phyloP scores from a whole-genome alignment of 2,797 vertebrate species.

The Sphenodon punctatus region DNA sequence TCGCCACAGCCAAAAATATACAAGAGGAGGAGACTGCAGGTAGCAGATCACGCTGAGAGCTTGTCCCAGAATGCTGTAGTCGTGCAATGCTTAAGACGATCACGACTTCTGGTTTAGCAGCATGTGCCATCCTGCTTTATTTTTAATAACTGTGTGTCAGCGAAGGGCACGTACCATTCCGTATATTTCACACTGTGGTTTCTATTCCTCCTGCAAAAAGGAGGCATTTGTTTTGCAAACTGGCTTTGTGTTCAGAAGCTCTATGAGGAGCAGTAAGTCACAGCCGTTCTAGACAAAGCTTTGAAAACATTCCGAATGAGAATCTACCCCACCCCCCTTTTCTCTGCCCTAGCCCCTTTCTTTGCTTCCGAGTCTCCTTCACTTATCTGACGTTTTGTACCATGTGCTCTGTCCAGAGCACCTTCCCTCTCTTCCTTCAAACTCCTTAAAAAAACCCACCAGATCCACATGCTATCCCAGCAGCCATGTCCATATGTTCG shows the following conservation, averaged over 20 bases:
- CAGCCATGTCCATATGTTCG: neutral
- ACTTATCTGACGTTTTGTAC: neutral
- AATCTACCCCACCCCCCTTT: neutral
- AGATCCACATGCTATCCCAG: neutral
- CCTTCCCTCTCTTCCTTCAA: neutral
- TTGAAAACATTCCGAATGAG: neutral
- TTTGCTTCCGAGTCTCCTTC: neutral
- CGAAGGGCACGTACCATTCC: neutral
- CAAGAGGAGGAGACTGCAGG: neutral
- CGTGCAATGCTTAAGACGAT: neutral
- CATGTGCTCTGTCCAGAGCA: neutral
- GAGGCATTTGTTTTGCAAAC: neutral
- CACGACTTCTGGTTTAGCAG: neutral
- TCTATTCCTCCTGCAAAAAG: slow-evolving; percentile 12
- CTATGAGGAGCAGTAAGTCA: neutral
- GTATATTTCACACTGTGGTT: neutral
- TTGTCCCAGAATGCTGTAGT: slow-evolving; percentile 43
- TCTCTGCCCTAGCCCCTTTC: neutral
- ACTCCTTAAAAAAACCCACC: neutral
- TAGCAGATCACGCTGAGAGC: slow-evolving; percentile 7
- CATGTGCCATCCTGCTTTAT: neutral
- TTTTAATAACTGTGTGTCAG: slow-evolving; percentile 16
- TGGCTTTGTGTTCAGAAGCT: neutral
- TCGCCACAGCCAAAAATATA: slow-evolving; percentile 12
- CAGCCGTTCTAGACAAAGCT: neutral